A percentile compares a stretch with the other conserved stretches of the same genome.
Conservation (phyloP, 1,140 invertebrate genomes). For the Steinernema feltiae region DNA sequence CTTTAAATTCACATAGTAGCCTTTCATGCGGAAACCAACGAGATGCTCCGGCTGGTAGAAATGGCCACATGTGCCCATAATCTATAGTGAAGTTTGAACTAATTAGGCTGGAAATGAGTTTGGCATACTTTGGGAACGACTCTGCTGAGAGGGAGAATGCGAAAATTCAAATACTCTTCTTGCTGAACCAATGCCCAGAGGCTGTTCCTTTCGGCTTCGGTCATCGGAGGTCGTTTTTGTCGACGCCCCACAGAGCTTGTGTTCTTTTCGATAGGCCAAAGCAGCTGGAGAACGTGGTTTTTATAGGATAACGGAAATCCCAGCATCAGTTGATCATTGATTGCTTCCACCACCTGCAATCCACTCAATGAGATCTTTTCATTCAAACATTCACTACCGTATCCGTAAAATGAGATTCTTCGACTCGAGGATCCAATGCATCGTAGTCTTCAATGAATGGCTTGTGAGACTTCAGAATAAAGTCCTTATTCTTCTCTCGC, state of each 20-base stretch:
- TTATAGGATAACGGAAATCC: slow-evolving; percentile 50
- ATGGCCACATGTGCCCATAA: slow-evolving; percentile 55
- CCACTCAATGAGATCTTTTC: neutral
- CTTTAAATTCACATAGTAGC: slow-evolving; percentile 48
- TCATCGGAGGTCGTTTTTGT: slow-evolving; percentile 23
- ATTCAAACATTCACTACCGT: slow-evolving; percentile 30
- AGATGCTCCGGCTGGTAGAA: slow-evolving; percentile 49
- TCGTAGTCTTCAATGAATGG: slow-evolving; percentile 39
- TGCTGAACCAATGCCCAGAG: slow-evolving; percentile 55
- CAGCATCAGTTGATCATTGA: slow-evolving; percentile 51
- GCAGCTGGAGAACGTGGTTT: slow-evolving; percentile 42
- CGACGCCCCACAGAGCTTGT: slow-evolving; percentile 14
- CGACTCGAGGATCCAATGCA: slow-evolving; percentile 35
- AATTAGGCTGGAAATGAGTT: neutral
- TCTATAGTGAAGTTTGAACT: slow-evolving; percentile 23
- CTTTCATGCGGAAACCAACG: slow-evolving; percentile 56
- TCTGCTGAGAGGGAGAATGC: slow-evolving; percentile 44
- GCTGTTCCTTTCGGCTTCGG: slow-evolving; percentile 43
- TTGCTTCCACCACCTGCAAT: slow-evolving; percentile 48
- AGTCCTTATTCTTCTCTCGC: slow-evolving; percentile 29
- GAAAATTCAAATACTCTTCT: slow-evolving; percentile 54
- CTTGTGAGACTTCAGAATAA: slow-evolving; percentile 39
- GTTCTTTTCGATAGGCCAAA: slow-evolving; percentile 42
- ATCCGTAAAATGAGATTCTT: slow-evolving; percentile 48
- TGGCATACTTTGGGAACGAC: slow-evolving; percentile 48